phyloP scores from a whole-genome alignment of 35 echinoderm and acorn worm genomes.

The Patiria miniata region DNA sequence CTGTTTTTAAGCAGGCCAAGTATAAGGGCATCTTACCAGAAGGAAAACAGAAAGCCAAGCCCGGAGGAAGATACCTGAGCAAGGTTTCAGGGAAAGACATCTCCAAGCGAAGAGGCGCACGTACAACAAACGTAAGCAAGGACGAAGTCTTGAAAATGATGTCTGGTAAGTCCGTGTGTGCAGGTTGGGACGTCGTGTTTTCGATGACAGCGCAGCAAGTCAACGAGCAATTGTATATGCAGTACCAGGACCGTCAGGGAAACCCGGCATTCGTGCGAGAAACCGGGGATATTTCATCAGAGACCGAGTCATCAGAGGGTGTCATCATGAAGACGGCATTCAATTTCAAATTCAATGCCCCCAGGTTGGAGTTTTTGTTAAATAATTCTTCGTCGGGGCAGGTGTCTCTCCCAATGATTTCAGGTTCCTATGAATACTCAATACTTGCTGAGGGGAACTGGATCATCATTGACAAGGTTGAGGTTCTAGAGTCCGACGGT shows the following conservation, averaged over 20 bases:
- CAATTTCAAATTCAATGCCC: background rate
- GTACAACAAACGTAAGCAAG: background rate
- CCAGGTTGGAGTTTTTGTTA: background rate
- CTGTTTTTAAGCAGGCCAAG: too few relatives aligned
- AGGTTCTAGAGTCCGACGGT: background rate
- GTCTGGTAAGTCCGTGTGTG: background rate
- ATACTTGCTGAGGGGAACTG: background rate
- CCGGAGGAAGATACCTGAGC: background rate
- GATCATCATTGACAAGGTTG: background rate
- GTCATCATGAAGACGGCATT: background rate
- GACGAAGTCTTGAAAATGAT: background rate
- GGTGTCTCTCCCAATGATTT: background rate
- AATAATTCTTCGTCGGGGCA: background rate
- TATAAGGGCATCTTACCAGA: too few relatives aligned
- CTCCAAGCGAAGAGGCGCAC: too few relatives aligned
- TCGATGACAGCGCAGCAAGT: slow-evolving; percentile 28
- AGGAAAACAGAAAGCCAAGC: too few relatives aligned
- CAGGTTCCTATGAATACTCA: background rate
- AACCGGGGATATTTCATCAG: background rate
- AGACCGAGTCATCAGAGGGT: background rate
- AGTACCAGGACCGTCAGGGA: slow-evolving; percentile 11
- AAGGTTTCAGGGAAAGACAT: too few relatives aligned
- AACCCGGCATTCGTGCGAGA: slow-evolving; percentile 9
- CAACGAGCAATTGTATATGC: background rate
- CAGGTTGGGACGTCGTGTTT: background rate